Evolutionary conservation across 1,140 invertebrate species (phyloP), one percentile per base, ranked within the genome.

Genomic region (Drosophila teissieri): DNA sequence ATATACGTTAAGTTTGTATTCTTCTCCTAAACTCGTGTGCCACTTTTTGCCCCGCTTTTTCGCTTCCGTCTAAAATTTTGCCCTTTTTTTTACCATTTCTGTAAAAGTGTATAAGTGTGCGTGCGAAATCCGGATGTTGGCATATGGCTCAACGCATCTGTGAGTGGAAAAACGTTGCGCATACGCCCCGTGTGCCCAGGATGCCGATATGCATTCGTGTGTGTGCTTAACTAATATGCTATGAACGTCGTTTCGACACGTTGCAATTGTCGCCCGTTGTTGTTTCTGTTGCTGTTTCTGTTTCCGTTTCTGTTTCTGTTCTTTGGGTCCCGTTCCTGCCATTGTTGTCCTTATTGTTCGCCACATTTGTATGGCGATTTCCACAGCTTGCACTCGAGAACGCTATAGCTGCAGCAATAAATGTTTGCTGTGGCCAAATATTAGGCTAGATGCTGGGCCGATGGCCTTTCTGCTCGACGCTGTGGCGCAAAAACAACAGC

Each of bases 161-260:
- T 58, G 78, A 49, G 58, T 49, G 52, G 54, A 42, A 56, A 58
- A 62, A 60, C 56, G 55, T 81, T 73, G 75, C 69, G 80, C 75
- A 83, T 82, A 83, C 80, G 80, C 0, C 62, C 39, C 62, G 68
- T 78, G 54, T n/a, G 46, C 42, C 40, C 42, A 14, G 14, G 42
- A 44, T 44, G 54, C 58, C 22, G 12, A 36, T 39, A 22, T 31
- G 51, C 37, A 45, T 17, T 22, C 11, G 27, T 27, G 17, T 74
- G 62, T 78, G 52, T 83, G 45, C 80, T 79, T 75, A 79, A 80
- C 80, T 79, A 83, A 83, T 80, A 84, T 79, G 69, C 75, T 44
- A 64, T 57, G 63, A 51, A 57, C 75, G 58, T 55, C 70, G 80
- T 64, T 84, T 64, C 64, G 80, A 69, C 80, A 84, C 80, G 70